phyloP scores from a whole-genome alignment of 2,888 invertebrate genomes.

The Diarsia mendica region DNA sequence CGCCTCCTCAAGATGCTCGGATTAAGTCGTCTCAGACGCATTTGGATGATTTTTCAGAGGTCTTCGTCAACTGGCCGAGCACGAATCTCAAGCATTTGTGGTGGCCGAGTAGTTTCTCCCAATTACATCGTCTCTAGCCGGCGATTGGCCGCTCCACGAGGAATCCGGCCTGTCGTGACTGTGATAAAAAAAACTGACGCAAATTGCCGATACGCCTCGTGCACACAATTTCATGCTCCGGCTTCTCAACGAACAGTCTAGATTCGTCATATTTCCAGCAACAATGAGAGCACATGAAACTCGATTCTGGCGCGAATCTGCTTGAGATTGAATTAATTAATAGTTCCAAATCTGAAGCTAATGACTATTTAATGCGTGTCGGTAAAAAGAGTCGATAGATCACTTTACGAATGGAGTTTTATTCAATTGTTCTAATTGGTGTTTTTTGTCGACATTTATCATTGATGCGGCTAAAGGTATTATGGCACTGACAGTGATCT shows the following conservation, averaged over 20 bases:
- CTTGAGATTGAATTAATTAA: conserved; percentile 79
- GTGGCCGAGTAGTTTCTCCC: conserved; percentile 88
- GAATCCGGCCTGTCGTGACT: conserved; percentile 90
- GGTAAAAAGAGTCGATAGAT: conserved; percentile 71
- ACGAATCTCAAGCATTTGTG: conserved; percentile 86
- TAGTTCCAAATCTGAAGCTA: conserved; percentile 76
- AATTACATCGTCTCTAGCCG: conserved; percentile 88
- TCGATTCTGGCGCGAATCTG: conserved; percentile 68
- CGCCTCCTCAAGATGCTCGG: conserved; percentile 65
- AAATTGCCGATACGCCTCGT: conserved; percentile 90
- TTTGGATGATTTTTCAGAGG: conserved; percentile 74
- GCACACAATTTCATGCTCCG: conserved; percentile 90
- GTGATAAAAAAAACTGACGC: conserved; percentile 89
- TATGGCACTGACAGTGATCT: conserved; percentile 77
- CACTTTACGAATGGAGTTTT: conserved; percentile 68
- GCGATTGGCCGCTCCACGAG: conserved; percentile 86
- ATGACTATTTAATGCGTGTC: conserved; percentile 80
- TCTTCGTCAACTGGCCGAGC: conserved; percentile 77
- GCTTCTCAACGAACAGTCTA: conserved; percentile 84
- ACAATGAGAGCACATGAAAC: conserved; percentile 74
- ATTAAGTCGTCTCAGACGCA: conserved; percentile 60
- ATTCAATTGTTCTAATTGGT: conserved; percentile 82
- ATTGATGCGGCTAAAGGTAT: conserved; percentile 70
- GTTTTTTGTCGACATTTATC: conserved; percentile 78
- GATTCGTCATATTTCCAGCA: conserved; percentile 86